phyloP scores from a whole-genome alignment of 2,888 invertebrate species.

The Andrena dorsata region DNA sequence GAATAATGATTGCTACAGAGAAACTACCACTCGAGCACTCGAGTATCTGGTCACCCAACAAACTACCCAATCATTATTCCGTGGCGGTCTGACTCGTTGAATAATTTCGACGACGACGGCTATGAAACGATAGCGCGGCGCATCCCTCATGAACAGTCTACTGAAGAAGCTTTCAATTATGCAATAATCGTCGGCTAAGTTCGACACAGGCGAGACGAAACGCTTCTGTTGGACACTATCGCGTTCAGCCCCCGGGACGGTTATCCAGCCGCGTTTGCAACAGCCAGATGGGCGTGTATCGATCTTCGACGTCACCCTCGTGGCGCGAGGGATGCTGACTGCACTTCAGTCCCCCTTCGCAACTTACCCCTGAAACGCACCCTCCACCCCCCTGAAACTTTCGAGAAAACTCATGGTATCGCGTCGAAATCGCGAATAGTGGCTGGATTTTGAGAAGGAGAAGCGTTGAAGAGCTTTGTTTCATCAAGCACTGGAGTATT shows the following conservation, averaged over 20 bases:
- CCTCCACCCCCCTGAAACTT: background rate
- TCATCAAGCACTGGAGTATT: no score
- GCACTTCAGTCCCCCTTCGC: conserved; percentile 11
- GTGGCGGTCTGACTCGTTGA: conserved; percentile 12
- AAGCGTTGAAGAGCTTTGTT: no score
- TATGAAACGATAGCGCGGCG: background rate
- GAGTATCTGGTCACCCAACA: background rate
- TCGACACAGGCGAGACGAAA: conserved; percentile 22
- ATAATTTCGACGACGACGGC: conserved; percentile 22
- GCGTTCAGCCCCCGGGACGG: conserved; percentile 1
- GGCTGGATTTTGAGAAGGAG: no score
- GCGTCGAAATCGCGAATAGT: no score
- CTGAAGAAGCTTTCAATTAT: conserved; percentile 39
- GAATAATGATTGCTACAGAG: background rate
- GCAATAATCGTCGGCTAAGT: conserved; percentile 36
- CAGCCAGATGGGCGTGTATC: conserved; percentile 65
- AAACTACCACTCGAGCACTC: background rate
- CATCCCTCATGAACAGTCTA: conserved; percentile 8
- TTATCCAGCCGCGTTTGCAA: conserved; percentile 2
- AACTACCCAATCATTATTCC: conserved; percentile 25
- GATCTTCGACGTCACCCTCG: conserved; percentile 68
- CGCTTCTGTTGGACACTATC: conserved; percentile 12
- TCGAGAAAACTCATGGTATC: background rate
- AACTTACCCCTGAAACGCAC: conserved; percentile 6
- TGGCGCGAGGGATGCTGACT: conserved; percentile 56